Evolutionary conservation across 2,113 vertebrate genomes (phyloP).

Genomic region (Rhegmatorhina hoffmannsi): DNA sequence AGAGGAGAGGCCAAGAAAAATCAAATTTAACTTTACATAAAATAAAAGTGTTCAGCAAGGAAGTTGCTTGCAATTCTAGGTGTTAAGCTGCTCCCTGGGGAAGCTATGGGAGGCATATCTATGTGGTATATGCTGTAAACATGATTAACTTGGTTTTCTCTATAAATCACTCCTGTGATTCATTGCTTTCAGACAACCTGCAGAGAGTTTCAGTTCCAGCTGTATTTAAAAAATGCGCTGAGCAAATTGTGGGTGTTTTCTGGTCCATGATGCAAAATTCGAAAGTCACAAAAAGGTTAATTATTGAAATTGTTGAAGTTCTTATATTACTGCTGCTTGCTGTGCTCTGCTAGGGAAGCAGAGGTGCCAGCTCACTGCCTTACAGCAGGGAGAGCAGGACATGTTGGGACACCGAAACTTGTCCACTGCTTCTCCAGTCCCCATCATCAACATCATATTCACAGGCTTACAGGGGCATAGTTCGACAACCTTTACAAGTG

Average conservation of each 20-base stretch:
- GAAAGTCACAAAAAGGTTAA: not conserved
- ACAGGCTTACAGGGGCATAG: not conserved
- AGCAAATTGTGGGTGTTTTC: not conserved
- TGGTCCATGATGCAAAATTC: not conserved
- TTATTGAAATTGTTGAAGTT: not conserved
- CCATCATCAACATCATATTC: not conserved
- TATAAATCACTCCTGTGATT: not conserved
- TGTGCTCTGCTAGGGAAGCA: not conserved
- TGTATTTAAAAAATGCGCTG: not conserved
- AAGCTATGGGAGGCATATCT: not conserved
- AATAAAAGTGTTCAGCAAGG: not conserved
- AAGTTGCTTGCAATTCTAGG: not conserved
- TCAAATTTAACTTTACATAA: not conserved
- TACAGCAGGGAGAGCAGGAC: not conserved
- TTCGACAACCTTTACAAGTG: not conserved
- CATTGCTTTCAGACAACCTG: not conserved
- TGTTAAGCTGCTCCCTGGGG: not conserved
- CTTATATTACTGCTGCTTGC: not conserved
- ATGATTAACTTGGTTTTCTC: slow-evolving; percentile 6
- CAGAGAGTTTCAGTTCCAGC: not conserved
- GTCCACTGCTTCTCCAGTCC: not conserved
- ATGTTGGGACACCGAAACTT: not conserved
- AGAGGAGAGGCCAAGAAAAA: not conserved
- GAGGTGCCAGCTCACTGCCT: not conserved
- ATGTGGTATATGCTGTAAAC: not conserved